These are phyloP conservation scores for Cheilosia impressa DNA, from an alignment of 2,888 invertebrate genomes.

Conservation along the genomic window DNA sequence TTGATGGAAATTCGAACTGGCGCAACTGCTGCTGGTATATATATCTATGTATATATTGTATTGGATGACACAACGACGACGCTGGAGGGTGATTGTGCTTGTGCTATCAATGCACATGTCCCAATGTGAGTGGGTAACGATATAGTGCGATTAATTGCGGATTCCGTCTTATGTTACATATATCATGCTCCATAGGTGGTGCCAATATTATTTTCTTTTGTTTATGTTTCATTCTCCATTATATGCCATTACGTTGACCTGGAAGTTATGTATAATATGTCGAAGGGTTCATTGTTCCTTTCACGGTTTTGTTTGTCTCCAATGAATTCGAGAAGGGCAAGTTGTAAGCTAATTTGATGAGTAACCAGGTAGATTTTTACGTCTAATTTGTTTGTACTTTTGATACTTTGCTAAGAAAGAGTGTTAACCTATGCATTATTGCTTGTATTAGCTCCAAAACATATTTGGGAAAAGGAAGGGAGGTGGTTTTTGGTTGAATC, in stretches of 20 bases:
- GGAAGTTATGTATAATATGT: constrained; percentile 28
- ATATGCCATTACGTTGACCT: constrained; percentile 55
- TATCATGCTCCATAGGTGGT: not conserved
- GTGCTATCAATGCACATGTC: constrained; percentile 17
- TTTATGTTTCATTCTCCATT: constrained; percentile 33
- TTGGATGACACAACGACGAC: constrained; percentile 18
- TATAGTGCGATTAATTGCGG: constrained; percentile 64
- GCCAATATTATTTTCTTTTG: constrained; percentile 33
- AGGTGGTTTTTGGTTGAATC: no score
- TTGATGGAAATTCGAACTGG: constrained; percentile 72
- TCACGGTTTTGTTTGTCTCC: constrained; percentile 42
- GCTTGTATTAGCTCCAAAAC: no score
- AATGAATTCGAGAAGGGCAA: constrained; percentile 41
- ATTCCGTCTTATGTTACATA: constrained; percentile 32
- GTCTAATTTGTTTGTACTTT: not conserved
- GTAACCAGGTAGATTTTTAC: not conserved
- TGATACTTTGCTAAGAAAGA: not conserved
- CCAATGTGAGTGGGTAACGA: constrained; percentile 47
- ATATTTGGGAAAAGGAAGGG: no score
- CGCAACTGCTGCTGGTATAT: constrained; percentile 32
- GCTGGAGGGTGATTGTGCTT: not conserved
- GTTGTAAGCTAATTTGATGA: constrained; percentile 8
- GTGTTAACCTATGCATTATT: no score
- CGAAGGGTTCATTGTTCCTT: constrained; percentile 56
- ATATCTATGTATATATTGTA: not conserved